A percentile compares a stretch with the other conserved stretches of the same genome.
phyloP scores from a whole-genome alignment of 2,797 vertebrate genomes.

The Phoxinus dragarum region DNA sequence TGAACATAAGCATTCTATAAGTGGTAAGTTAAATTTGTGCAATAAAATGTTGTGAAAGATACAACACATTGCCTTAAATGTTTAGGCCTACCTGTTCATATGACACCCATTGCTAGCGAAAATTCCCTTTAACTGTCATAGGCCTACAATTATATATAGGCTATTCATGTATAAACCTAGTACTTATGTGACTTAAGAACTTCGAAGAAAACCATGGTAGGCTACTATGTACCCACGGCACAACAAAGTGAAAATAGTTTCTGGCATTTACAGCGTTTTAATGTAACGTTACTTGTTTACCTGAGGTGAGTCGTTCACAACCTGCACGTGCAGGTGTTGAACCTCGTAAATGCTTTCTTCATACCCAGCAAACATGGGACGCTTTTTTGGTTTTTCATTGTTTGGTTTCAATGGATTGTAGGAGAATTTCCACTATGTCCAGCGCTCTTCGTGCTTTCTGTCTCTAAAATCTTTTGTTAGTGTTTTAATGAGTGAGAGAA shows the following conservation, averaged over 20 bases:
- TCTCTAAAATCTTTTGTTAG: neutral
- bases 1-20: neutral
- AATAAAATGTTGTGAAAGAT: neutral
- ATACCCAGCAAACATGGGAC: neutral
- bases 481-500: neutral
- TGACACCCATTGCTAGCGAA: neutral
- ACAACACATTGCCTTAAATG: neutral
- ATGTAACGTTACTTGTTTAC: neutral
- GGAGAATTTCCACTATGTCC: neutral
- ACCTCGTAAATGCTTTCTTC: neutral
- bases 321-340: conserved; percentile 3
- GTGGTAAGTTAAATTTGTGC: neutral
- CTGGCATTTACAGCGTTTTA: neutral
- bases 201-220: neutral
- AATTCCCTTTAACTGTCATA: neutral
- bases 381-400: neutral
- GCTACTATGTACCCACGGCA: neutral
- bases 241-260: neutral
- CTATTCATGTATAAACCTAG: neutral
- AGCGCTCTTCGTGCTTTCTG: neutral
- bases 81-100: neutral
- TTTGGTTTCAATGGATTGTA: neutral
- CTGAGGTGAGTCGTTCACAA: neutral
- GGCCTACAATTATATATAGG: too few species aligned
- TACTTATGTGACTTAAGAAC: too few species aligned